These are phyloP conservation scores for Ditula angustiorana DNA, from an alignment of 2,888 invertebrate genomes.

Conservation along the genomic window DNA sequence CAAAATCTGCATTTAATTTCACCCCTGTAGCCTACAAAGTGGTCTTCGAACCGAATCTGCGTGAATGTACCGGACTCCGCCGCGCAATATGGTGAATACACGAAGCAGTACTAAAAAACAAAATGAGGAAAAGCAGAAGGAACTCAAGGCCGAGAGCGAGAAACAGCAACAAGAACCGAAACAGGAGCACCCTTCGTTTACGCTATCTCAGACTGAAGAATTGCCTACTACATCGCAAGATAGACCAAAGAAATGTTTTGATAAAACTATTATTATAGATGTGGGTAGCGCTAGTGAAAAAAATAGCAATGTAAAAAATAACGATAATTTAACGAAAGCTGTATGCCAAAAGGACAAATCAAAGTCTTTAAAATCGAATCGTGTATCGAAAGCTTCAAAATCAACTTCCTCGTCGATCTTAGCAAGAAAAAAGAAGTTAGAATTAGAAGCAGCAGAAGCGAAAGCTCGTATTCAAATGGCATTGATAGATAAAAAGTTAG, in stretches of 20 bases:
- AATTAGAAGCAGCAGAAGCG: slow-evolving; percentile 3
- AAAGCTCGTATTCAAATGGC: background rate
- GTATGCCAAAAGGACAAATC: background rate
- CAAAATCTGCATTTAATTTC: background rate
- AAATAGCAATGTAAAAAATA: background rate
- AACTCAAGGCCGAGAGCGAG: background rate
- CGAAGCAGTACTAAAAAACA: background rate
- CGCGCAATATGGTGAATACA: background rate
- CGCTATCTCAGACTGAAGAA: background rate
- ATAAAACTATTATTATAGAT: background rate
- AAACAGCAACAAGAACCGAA: background rate
- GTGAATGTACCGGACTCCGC: background rate
- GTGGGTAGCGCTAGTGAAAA: background rate
- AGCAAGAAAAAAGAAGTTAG: background rate
- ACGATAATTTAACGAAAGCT: background rate
- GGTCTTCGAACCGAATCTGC: background rate
- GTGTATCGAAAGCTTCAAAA: background rate
- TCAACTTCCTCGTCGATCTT: background rate
- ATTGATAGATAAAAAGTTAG: no score
- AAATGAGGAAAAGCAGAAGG: background rate
- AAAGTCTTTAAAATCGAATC: background rate
- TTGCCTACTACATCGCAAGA: background rate
- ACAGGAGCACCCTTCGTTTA: background rate
- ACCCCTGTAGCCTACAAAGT: background rate
- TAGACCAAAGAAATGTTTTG: background rate